Evolutionary conservation across 2,888 invertebrate genomes (phyloP), one percentile per base, ranked within the genome.

Genomic region (Parthenolecanium corni): DNA sequence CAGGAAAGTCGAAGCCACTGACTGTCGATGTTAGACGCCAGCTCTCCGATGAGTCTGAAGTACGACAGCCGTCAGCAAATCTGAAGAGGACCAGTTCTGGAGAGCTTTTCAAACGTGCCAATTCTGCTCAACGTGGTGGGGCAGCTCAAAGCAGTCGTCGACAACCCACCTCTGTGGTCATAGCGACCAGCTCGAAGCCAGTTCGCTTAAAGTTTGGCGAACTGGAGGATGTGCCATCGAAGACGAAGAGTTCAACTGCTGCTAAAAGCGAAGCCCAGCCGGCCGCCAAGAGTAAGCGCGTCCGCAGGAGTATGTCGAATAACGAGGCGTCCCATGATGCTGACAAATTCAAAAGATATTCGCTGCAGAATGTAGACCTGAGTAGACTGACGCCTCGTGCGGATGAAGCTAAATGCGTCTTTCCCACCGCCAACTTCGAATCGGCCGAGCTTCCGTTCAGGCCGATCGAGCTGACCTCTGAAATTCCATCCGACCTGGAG

Each of bases 401-500:
- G 31, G 52, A 52, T 9, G 52, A 52, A 4, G 24, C 4, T 3
- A 49, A 18, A 20, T 21, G 6, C 14, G 31, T 36, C 9, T 16
- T 25, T 36, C 20, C 23, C 12, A 23, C 25, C 11, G 36, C 52
- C 12, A 36, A 23, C 16, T 16, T n/a, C 14, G 36, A 62, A 18
- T 42, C 24, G 9, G 18, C 20, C 6, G 52, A 40, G 12, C n/a
- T 20, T 14, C 52, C 52, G 4, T 52, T 62, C 25, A 21, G 47
- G 1, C 62, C 23, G 40, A 16, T 21, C 20, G 52, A 52, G 23
- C n/a, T 36, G 6, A 52, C 31, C 2, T 52, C 51, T 36, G 62
- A 52, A 20, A 44, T 62, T 16, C 62, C 62, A 9, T 62, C 62
- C n/a, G 62, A 62, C 25, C 14, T 62, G 18, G 62, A 62, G 23